Evolutionary conservation across 2,888 invertebrate species (phyloP).

Genomic region (Schizaphis graminum): DNA sequence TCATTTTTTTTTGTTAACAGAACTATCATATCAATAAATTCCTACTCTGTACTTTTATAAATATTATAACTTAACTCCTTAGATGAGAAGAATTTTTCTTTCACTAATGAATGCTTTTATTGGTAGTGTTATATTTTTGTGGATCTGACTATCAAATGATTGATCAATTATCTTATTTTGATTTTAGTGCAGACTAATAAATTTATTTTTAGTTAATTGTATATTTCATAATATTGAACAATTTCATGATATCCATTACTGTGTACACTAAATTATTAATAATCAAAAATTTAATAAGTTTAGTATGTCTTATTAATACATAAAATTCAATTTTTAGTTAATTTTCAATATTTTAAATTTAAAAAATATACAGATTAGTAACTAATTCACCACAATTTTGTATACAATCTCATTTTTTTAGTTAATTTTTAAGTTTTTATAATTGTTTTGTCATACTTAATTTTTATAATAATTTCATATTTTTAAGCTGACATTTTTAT

Average conservation of each 20-base stretch:
- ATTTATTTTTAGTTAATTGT: slow-evolving; percentile 26
- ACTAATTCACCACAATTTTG: neutral
- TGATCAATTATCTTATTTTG: neutral
- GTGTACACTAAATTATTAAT: neutral
- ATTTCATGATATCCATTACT: neutral
- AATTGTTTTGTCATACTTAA: neutral
- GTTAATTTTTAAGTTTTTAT: neutral
- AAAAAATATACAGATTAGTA: neutral
- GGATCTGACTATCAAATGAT: slow-evolving; percentile 8
- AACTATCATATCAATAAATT: slow-evolving; percentile 52
- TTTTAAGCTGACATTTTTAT: neutral
- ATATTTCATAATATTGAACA: neutral
- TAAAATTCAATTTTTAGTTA: neutral
- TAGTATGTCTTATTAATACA: neutral
- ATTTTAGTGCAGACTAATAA: neutral
- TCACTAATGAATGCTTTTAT: neutral
- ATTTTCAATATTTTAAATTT: neutral
- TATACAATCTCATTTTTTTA: neutral
- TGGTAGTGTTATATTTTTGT: neutral
- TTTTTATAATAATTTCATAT: neutral
- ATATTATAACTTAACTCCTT: neutral
- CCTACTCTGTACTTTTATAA: slow-evolving; percentile 57
- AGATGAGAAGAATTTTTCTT: neutral
- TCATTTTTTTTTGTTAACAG: neutral
- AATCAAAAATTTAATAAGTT: slow-evolving; percentile 9